Base-by-base conservation (phyloP, 1,140 invertebrate genomes). In the Ceratina calcarata region DNA sequence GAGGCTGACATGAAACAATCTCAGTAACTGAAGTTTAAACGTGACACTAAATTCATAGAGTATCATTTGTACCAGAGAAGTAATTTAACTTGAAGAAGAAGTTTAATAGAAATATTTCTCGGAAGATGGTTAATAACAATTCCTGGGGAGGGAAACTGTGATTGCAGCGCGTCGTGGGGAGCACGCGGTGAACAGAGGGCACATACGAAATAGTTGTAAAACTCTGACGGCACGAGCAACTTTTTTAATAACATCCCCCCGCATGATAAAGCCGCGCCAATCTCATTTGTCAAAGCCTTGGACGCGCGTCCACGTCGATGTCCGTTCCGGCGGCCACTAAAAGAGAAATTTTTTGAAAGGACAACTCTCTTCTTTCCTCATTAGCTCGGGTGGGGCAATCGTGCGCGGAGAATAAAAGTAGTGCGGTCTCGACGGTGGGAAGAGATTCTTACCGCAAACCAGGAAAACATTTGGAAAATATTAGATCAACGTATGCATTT, bases 321-420 rank as follows among this genome's bases (percentile, higher is more conserved):
- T 20, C 15, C 18, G 6, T 51, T 2, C 7, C 2, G 20, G 0
- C 8, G 18, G 1, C 7, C 67, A 20, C 57, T 73, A 68, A 86
- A 88, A 86, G 86, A 88, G 86, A 89, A 84, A 88, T 73, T 73
- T 71, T 82, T 69, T 81, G 62, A 76, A 86, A 71, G 27, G 65
- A 16, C 24, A 10, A 22, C 53, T 83, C 18, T 55, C 16, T 77
- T 86, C 62, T 53, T 84, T 84, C 75, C 80, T 51, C 27, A 3
- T 77, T 62, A 83, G 37, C 37, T 45, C 37, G 37, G 37, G 75
- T 78, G 79, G 79, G 68, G 61, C 76, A 65, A 60, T 67, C 27
- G 20, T 65, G 37, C 62, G 66, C 32, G 24, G 37, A 15, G 49
- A 62, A 71, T 70, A 78, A 81, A 86, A 83, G 82, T 80, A 70